A percentile compares a stretch with the other conserved stretches of the same genome.
These are phyloP conservation scores for Aproaerema taeniolella DNA, from an alignment of 2,888 invertebrate genomes.

Conservation along the genomic window DNA sequence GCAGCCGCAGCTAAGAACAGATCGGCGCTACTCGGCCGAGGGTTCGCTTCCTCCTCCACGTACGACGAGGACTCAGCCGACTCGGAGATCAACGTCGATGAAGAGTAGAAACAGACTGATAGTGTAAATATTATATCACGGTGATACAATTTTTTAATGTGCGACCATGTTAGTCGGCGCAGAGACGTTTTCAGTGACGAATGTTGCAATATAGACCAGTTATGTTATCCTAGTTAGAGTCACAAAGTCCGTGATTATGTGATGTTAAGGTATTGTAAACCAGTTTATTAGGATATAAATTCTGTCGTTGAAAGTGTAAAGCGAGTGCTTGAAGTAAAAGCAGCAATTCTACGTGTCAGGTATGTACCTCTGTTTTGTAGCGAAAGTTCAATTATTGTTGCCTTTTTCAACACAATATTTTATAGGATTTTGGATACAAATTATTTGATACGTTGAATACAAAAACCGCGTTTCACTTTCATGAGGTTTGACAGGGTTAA, in stretches of 20 bases:
- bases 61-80: conserved; percentile 73
- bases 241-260: conserved; percentile 52
- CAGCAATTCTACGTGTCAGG: conserved; percentile 51
- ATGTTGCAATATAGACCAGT: conserved; percentile 54
- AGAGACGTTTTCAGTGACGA: conserved; percentile 43
- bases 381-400: conserved; percentile 27
- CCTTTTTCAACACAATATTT: conserved; percentile 20
- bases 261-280: conserved; percentile 53
- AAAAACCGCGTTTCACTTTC: conserved; percentile 28
- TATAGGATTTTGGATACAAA: conserved; percentile 20
- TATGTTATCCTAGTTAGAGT: conserved; percentile 49
- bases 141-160: conserved; percentile 26
- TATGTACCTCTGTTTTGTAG: conserved; percentile 53
- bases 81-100: conserved; percentile 74
- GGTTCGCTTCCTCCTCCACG: conserved; percentile 70
- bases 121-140: conserved; percentile 33
- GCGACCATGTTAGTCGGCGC: conserved; percentile 17
- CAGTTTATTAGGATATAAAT: conserved; percentile 50
- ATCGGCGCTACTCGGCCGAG: conserved; percentile 79
- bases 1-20: conserved; percentile 98
- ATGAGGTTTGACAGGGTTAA: conserved; percentile 58
- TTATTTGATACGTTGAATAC: conserved; percentile 23
- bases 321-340: conserved; percentile 52
- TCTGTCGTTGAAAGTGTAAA: conserved; percentile 54
- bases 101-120: conserved; percentile 54